Evolutionary conservation across 2,113 vertebrate species (phyloP), one percentile per base, ranked within the genome.

Genomic region (Andinoacara biseriatus): DNA sequence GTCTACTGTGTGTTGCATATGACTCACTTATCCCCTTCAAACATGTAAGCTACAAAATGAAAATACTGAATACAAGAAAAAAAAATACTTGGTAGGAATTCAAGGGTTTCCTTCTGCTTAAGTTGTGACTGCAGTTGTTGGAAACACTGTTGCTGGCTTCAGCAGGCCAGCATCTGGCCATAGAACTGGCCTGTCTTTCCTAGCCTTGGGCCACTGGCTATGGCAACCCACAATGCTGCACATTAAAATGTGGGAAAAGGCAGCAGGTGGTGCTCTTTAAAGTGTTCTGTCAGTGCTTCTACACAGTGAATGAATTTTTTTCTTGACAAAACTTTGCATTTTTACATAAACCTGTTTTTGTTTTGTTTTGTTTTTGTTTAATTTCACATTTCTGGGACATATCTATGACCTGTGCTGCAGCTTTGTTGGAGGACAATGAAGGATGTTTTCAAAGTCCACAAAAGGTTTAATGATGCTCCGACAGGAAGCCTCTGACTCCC

Each of bases 391-490:
- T 49, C 10, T 10, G 26, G 20, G 52, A 29, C 11, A 22, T 43
- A 35, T 26, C 40, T 20, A 7, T 26, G 63, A 65, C 52, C 67
- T 52, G 22, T 15, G 22, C 20, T 22, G n/a, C 74, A 60, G 76
- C 52, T 31, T 18, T 67, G 43, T 69, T 82, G 46, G 18, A 8
- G 24, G n/a, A 52, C 17, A 52, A 33, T 72, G 72, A 87, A 78
- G 80, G 74, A 61, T 49, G 22, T 74, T 63, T 74, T 58, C 11
- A 59, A 65, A 82, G 62, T 84, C 59, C 38, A 80, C 60, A 15
- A 80, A 54, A 74, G 29, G 11, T 69, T 65, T 78, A 84, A 81
- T 63, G 74, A 83, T 13, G 61, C 11, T 72, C 80, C 49, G 79
- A 65, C 74, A 52, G 49, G 63, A 74, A 52, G 58, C 29, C 35